Evolutionary conservation across 1,140 invertebrate species (phyloP).

Genomic region (Anastrepha obliqua): DNA sequence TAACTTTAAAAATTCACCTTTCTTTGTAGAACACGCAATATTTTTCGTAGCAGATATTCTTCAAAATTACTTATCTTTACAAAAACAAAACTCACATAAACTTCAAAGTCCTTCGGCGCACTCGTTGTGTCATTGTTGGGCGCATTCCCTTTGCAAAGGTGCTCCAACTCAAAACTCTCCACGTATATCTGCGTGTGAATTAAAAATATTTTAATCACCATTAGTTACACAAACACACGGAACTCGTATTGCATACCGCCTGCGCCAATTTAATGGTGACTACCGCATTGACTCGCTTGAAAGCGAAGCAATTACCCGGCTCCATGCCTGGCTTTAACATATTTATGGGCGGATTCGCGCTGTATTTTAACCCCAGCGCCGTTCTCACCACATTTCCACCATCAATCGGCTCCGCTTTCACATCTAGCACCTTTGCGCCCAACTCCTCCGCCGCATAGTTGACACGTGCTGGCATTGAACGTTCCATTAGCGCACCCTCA

Average conservation of each 20-base stretch:
- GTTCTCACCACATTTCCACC: slow-evolving; percentile 58
- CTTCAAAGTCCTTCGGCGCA: slow-evolving; percentile 68
- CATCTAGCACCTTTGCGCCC: slow-evolving; percentile 40
- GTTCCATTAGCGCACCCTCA: slow-evolving; percentile 11
- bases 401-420: slow-evolving; percentile 40
- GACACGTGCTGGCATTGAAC: slow-evolving; percentile 56
- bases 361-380: slow-evolving; percentile 56
- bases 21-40: too few species aligned
- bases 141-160: slow-evolving; percentile 63
- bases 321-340: slow-evolving; percentile 61
- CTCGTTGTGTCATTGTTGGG: slow-evolving; percentile 60
- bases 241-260: slow-evolving; percentile 31
- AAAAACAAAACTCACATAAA: slow-evolving; percentile 60
- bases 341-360: slow-evolving; percentile 66
- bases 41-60: too few species aligned
- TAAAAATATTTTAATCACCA: not conserved
- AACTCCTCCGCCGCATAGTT: slow-evolving; percentile 59
- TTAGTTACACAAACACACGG: not conserved
- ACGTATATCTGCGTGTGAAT: slow-evolving; percentile 58
- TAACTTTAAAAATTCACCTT: too few species aligned
- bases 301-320: slow-evolving; percentile 67
- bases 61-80: not conserved
- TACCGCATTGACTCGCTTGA: slow-evolving; percentile 57
- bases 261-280: slow-evolving; percentile 62
- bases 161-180: slow-evolving; percentile 62